Base-by-base conservation (phyloP, 1,140 invertebrate species). In the Saccostrea glomerata region DNA sequence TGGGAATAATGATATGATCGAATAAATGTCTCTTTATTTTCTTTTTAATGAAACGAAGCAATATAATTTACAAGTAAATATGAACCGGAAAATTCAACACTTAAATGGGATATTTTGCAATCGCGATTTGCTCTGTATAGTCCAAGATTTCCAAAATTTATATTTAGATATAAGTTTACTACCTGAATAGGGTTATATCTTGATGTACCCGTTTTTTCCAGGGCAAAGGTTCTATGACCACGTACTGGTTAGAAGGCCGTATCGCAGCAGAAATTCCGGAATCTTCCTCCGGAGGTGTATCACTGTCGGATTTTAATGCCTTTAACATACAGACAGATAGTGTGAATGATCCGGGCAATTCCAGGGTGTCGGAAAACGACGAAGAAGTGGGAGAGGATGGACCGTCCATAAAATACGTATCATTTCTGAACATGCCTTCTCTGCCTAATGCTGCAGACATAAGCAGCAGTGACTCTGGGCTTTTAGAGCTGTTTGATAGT, bases 201-300 rank as follows among this genome's bases (percentile, higher is more conserved):
- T 17, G 2, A 63, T 63, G 17, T 63, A 36, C n/a, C 20, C 66
- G 15, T 86, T 63, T 17, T 4, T 86, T 85, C 20, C 66, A 92
- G 91, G 91, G 91, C 54, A 92, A 92, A 85, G 91, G 91, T 1
- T 82, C 12, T 4, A 92, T 92, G 91, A 70, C 30, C 6, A 92
- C 91, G 0, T 92, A 90, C 60, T 92, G 90, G 90, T 84, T 92
- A 47, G 88, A 91, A 54, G 89, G 91, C 4, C 86, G 86, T 40
- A 77, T 73, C 15, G 86, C 36, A 12, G 58, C 40, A 85, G 63
- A 85, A n/a, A 54, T 23, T 12, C 58, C 25, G 5, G 25, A 30
- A 30, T 36, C 70, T 9, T 56, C 30, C 2, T 36, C 63, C 23
- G 25, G 47, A 36, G 86, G 55, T 23, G 55, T 54, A 84, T 56